Base-by-base conservation (phyloP, 2,797 vertebrate genomes). In the Potorous gilbertii region DNA sequence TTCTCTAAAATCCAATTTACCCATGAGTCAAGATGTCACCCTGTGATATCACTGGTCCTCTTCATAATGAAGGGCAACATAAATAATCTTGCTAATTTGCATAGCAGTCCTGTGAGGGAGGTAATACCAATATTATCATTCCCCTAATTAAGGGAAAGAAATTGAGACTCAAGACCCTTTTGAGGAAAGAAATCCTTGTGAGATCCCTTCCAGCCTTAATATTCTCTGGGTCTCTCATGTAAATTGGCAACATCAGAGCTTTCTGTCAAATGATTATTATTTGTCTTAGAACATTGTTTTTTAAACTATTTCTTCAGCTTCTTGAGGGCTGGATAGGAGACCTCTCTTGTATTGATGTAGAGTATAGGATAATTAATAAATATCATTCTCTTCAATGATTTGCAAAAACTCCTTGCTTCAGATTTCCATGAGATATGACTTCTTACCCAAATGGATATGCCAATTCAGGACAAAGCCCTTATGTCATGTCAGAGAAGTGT, bases 391-490 rank as follows among this genome's bases (percentile, higher is more conserved):
- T 50, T 27, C 9, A 27, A 27, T 50, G 21, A 50, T 87, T 87
- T 87, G 74, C 21, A 87, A 87, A 87, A 87, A 27, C 40, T 87
- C 54, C 57, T 40, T 95, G 29, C 55, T 62, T 92, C 91, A 92
- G 34, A n/a, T 81, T 92, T 94, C 91, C 94, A 62, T 92, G 59
- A 57, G 56, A 62, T 56, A 5, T 40, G 21, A 50, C 0, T 29
- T 16, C 91, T 89, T 93, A 90, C 96, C 54, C 74, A 93, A 28
- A 54, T 92, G n/a, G 34, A n/a, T 81, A 24, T 81, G 66, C 18
- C n/a, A 81, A 21, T 81, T 81, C n/a, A 81, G 18, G 21, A 50
- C 74, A 57, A 93, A 92, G 81, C 54, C 89, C 1, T 0, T n/a
- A 0, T 40, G 9, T 50, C 46, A 57, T 50, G 11, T 62, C 52